Evolutionary conservation across 2,888 invertebrate species (phyloP), one percentile per base, ranked within the genome.

Genomic region (Athalia cordata): DNA sequence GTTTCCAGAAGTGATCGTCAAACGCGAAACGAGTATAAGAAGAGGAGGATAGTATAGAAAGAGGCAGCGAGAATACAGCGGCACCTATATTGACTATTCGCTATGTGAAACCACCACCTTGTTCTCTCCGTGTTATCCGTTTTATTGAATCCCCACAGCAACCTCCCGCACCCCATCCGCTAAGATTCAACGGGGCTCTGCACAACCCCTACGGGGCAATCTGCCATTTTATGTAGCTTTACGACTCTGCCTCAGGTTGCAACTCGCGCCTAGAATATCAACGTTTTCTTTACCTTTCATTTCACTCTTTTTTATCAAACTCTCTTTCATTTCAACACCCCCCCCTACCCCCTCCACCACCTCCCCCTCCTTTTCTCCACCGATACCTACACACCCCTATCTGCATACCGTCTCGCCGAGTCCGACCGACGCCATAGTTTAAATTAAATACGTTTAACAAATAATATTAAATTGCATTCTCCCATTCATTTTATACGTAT

Each of bases 141-240:
- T 86, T 86, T 85, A 86, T 86, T 86, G 85, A 86, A 86, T 86
- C 85, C 84, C 82, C 43, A n/a, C 61, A 15, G 29, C 81, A 81
- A 80, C 81, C 81, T 81, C 78, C 82, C 81, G 81, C 81, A 82
- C 81, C 78, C 64, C 74, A 79, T 81, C 76, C 79, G 80, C 79
- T 81, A 80, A 79, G 79, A 82, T 70, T 55, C 70, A 61, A 61
- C n/a, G 61, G 61, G 61, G 61, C 15, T 61, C 13, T 55, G n/a
- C 29, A 29, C 52, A 61, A 83, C 84, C 83, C 84, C 81, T 57
- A 65, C 61, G 81, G 80, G 82, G 82, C 85, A 85, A 86, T 86
- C 83, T 86, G 84, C 84, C 85, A 85, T 86, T 82, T 83, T 81
- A 80, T 79, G 79, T 62, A 65, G 66, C 9, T 65, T 72, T 47